Evolutionary conservation across 2,113 vertebrate species (phyloP).

Genomic region (Formicarius rufipectus): DNA sequence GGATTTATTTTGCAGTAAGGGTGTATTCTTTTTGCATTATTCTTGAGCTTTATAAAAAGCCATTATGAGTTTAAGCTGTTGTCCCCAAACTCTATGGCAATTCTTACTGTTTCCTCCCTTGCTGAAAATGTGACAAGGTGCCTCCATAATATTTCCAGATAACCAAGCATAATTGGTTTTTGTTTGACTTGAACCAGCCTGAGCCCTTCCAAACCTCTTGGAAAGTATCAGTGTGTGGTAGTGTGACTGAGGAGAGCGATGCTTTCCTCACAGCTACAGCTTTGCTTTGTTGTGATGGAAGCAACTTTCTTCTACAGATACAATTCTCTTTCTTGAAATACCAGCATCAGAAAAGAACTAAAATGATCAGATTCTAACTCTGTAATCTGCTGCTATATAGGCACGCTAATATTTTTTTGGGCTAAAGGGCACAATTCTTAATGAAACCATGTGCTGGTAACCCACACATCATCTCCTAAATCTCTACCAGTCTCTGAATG

Average conservation of each 20-base stretch:
- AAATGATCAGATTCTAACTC: not conserved
- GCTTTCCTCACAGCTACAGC: not conserved
- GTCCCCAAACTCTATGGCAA: not conserved
- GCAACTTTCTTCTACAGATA: conserved; percentile 47
- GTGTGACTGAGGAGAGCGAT: not conserved
- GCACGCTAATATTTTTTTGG: conserved; percentile 23
- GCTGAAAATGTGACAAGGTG: not conserved
- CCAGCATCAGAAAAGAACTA: conserved; percentile 2
- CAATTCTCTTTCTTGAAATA: not conserved
- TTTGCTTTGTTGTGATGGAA: conserved; percentile 5
- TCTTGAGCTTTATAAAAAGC: not conserved
- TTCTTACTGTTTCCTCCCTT: not conserved
- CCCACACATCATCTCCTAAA: conserved; percentile 23
- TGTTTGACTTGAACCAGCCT: not conserved
- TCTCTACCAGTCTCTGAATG: conserved; percentile 20
- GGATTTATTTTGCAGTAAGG: not conserved
- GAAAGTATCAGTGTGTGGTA: not conserved
- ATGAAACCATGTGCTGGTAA: conserved; percentile 60
- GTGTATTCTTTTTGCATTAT: not conserved
- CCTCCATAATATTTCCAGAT: not conserved
- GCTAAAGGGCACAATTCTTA: conserved; percentile 52
- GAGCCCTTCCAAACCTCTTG: not conserved
- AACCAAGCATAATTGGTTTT: not conserved
- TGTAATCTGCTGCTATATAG: conserved; percentile 17
- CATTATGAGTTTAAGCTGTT: not conserved